Evolutionary conservation across 1,140 invertebrate species (phyloP).

Genomic region (Tetragonula clypearis): DNA sequence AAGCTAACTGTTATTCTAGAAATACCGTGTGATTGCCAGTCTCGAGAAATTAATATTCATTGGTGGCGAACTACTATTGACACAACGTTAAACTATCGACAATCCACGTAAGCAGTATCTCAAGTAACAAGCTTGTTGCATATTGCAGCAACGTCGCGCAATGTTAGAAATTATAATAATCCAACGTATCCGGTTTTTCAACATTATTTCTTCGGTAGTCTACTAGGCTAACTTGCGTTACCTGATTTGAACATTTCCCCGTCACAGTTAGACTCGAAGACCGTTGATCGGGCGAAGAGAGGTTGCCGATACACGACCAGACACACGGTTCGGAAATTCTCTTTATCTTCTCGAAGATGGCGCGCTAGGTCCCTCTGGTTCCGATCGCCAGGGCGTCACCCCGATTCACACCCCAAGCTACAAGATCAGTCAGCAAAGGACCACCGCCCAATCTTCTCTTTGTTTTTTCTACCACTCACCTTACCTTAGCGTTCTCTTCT

Average conservation of each 20-base stretch:
- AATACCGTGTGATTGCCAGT: not conserved
- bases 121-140: not conserved
- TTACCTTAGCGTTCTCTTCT: not conserved
- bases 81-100: not conserved
- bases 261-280: not conserved
- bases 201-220: not conserved
- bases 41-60: not conserved
- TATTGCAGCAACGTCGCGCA: not conserved
- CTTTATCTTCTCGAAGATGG: conserved; percentile 74
- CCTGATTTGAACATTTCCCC: not conserved
- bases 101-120: not conserved
- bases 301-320: conserved; percentile 50
- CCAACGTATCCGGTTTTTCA: not conserved
- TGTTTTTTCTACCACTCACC: conserved; percentile 35
- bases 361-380: conserved; percentile 74
- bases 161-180: not conserved
- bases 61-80: not conserved
- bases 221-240: not conserved
- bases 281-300: conserved; percentile 1
- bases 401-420: conserved; percentile 46
- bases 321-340: conserved; percentile 57
- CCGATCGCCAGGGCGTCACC: conserved; percentile 66
- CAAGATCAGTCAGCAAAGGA: conserved; percentile 57
- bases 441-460: conserved; percentile 72
- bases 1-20: not conserved